Percentiles rank a stretch among this genome's conserved stretches.
Conservation (phyloP, 92 coral and sea anemone species). For the Pocillopora grandis region DNA sequence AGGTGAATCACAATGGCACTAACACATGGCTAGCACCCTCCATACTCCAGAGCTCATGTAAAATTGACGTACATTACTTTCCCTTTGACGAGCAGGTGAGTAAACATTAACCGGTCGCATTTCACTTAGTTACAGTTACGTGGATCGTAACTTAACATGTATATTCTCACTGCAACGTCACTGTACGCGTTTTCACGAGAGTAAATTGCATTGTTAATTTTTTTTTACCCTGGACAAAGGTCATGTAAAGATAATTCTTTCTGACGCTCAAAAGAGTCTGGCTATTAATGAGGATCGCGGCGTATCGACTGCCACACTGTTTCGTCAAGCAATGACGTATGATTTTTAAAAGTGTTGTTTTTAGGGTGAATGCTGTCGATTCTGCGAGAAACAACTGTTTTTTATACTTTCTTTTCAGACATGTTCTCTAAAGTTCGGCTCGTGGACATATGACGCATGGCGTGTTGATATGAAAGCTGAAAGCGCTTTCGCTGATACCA, state of each 20-base stretch:
- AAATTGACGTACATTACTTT: conserved; percentile 84
- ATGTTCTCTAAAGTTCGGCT: conserved; percentile 86
- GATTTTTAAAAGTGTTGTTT: too few species aligned
- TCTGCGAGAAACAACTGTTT: too few species aligned
- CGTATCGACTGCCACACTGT: too few species aligned
- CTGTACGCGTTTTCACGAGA: background rate
- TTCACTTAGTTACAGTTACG: background rate
- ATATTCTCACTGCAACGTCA: background rate
- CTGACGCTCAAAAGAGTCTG: too few species aligned
- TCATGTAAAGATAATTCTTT: too few species aligned
- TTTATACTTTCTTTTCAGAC: conserved; percentile 24
- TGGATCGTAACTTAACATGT: background rate
- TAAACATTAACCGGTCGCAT: background rate
- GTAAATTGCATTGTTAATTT: background rate
- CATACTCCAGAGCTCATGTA: conserved; percentile 89
- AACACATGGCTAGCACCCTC: conserved; percentile 91
- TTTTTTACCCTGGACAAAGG: background rate
- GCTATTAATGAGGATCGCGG: too few species aligned
- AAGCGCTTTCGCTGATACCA: conserved; percentile 47
- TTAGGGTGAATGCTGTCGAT: too few species aligned
- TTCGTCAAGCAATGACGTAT: too few species aligned
- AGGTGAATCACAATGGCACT: conserved; percentile 60
- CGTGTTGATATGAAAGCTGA: conserved; percentile 82
- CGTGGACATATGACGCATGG: conserved; percentile 90
- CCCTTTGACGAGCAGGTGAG: conserved; percentile 94